phyloP scores from a whole-genome alignment of 2,797 vertebrate genomes.

The Lacerta viridis region DNA sequence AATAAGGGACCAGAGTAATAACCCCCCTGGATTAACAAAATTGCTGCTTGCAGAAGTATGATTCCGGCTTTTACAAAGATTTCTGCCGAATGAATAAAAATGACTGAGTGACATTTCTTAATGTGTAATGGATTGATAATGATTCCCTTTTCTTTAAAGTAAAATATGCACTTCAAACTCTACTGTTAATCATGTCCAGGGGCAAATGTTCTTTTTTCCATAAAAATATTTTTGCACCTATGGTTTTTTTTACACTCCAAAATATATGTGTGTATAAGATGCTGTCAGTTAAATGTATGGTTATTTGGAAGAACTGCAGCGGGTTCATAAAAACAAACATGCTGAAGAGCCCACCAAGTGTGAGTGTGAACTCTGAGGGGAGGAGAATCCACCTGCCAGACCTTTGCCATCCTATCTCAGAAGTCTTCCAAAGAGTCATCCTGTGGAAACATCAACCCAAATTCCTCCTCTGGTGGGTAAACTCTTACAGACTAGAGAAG shows the following conservation, averaged over 20 bases:
- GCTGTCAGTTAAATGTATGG: constrained; percentile 62
- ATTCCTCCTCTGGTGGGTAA: constrained; percentile 25
- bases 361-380: background rate
- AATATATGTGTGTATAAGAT: constrained; percentile 31
- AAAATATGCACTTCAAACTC: constrained; percentile 74
- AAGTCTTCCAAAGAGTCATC: background rate
- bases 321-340: constrained; percentile 62
- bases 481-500: background rate
- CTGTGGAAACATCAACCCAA: background rate
- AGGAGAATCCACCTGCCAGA: background rate
- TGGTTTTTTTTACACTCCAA: constrained; percentile 58
- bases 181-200: constrained; percentile 77
- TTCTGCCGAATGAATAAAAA: constrained; percentile 85
- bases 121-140: constrained; percentile 83
- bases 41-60: constrained; percentile 86
- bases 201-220: constrained; percentile 70
- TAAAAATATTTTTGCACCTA: constrained; percentile 52
- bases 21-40: constrained; percentile 86
- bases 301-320: constrained; percentile 50
- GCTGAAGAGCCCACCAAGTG: constrained; percentile 49
- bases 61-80: constrained; percentile 86
- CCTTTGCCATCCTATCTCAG: background rate
- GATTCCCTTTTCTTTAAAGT: constrained; percentile 81
- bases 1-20: constrained; percentile 87
- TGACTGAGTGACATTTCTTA: constrained; percentile 86